phyloP scores from a whole-genome alignment of 2,113 vertebrate genomes.

The Morone saxatilis region DNA sequence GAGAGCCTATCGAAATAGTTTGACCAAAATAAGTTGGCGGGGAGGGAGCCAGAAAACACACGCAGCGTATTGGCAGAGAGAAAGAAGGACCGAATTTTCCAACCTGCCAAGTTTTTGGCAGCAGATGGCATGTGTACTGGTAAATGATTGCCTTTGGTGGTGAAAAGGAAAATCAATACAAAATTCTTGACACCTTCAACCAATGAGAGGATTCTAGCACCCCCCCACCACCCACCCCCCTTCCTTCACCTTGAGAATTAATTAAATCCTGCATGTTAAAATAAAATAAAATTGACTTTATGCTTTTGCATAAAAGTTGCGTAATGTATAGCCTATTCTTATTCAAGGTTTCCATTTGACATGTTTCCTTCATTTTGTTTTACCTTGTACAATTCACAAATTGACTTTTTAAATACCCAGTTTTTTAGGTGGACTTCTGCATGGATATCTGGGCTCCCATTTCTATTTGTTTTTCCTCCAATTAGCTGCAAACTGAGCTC shows the following conservation, averaged over 20 bases:
- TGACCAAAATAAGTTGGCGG: constrained; percentile 72
- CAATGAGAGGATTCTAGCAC: constrained; percentile 25
- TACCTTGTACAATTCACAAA: not conserved
- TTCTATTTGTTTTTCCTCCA: constrained; percentile 62
- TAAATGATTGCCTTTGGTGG: constrained; percentile 51
- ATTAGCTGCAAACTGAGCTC: constrained; percentile 68
- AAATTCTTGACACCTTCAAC: constrained; percentile 55
- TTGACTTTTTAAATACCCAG: not conserved
- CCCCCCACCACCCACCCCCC: too few species aligned
- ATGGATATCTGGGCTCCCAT: constrained; percentile 6
- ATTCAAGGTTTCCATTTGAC: not conserved
- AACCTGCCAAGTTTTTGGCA: constrained; percentile 74
- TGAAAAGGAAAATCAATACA: constrained; percentile 37
- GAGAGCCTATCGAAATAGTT: constrained; percentile 57
- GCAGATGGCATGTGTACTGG: constrained; percentile 75
- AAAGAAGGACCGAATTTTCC: constrained; percentile 31
- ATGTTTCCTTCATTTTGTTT: not conserved
- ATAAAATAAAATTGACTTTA: not conserved
- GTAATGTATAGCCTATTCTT: not conserved
- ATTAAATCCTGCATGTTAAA: constrained; percentile 38
- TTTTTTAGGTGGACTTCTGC: not conserved
- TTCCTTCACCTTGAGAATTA: constrained; percentile 45
- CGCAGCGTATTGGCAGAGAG: constrained; percentile 61
- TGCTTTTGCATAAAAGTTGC: not conserved
- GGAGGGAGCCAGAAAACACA: constrained; percentile 59